Percentiles rank a stretch among this genome's conserved stretches.
Conservation (phyloP, 2,888 invertebrate species). For the Nemurella pictetii region DNA sequence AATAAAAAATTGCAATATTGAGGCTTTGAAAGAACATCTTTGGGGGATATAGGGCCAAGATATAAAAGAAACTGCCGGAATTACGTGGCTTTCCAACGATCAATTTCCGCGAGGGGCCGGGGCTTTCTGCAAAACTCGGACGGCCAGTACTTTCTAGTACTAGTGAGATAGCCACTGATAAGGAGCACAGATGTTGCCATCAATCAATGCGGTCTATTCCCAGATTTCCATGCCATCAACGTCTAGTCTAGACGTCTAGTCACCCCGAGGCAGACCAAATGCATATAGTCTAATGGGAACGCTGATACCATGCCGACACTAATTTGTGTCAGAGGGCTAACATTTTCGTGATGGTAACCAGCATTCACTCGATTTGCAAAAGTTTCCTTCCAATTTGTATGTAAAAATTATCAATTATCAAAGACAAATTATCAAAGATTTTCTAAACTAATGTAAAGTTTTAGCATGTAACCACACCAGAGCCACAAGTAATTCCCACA, state of each 20-base stretch:
- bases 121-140: slow-evolving; percentile 46
- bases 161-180: neutral
- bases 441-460: too few relatives aligned
- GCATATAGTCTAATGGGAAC: slow-evolving; percentile 40
- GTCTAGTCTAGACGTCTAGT: slow-evolving; percentile 36
- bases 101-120: slow-evolving; percentile 43
- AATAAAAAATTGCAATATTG: too few relatives aligned
- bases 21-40: too few relatives aligned
- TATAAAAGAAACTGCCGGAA: slow-evolving; percentile 46
- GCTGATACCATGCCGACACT: slow-evolving; percentile 26
- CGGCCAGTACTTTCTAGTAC: neutral
- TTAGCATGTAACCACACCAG: too few relatives aligned
- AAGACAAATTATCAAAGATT: too few relatives aligned
- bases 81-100: slow-evolving; percentile 47
- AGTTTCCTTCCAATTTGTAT: too few relatives aligned
- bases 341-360: neutral
- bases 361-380: neutral
- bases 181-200: neutral
- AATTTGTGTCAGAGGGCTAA: slow-evolving; percentile 32
- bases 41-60: slow-evolving; percentile 44
- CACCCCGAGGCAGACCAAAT: slow-evolving; percentile 39
- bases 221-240: slow-evolving; percentile 35
- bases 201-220: slow-evolving; percentile 25
- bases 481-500: too few relatives aligned
- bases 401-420: too few relatives aligned